A percentile compares a stretch with the other conserved stretches of the same genome.
Conservation (phyloP, 2,113 vertebrate species). For the Coptodon rendalli region DNA sequence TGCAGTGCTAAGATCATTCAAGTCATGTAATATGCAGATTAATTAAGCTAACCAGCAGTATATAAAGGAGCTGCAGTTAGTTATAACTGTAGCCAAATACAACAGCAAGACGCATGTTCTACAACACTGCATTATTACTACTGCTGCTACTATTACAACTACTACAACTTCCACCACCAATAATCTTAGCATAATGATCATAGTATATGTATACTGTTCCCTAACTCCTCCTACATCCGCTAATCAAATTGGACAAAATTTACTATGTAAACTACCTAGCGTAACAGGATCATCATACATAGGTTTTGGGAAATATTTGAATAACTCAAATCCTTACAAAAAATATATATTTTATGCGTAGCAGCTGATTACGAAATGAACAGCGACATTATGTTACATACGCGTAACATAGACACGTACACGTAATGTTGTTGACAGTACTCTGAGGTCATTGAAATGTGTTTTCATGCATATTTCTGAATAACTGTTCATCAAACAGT, state of each 20-base stretch:
- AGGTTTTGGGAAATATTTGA: neutral
- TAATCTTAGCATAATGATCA: neutral
- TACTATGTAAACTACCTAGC: neutral
- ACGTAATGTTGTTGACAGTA: neutral
- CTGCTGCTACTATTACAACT: neutral
- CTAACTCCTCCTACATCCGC: neutral
- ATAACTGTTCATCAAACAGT: neutral
- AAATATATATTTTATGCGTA: neutral
- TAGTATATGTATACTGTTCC: neutral
- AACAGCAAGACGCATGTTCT: fast-evolving
- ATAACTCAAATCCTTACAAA: neutral
- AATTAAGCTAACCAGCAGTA: neutral
- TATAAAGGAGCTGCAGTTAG: neutral
- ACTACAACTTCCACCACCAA: neutral
- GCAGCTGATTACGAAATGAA: neutral
- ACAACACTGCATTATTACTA: neutral
- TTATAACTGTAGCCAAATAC: neutral
- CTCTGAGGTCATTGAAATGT: neutral
- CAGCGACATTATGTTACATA: neutral
- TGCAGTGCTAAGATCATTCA: neutral
- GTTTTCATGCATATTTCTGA: neutral
- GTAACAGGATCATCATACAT: neutral
- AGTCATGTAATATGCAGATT: neutral
- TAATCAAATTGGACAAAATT: neutral
- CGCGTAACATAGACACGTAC: neutral